Evolutionary conservation across 2,113 vertebrate genomes (phyloP).

Genomic region (Peromyscus polionotus): DNA sequence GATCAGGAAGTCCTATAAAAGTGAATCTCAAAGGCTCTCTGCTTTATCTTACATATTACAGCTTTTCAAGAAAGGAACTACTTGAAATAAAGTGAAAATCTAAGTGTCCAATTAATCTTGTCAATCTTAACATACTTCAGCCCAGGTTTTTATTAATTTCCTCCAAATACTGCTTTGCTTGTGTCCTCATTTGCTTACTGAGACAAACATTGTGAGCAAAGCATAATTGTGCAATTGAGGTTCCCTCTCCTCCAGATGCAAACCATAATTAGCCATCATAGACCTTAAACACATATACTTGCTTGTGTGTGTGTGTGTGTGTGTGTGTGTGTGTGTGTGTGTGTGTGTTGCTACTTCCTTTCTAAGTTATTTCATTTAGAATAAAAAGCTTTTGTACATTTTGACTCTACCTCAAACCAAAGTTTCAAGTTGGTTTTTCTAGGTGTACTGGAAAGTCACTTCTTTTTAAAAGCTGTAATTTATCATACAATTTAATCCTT

Average conservation of each 20-base stretch:
- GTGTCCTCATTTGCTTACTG: not conserved
- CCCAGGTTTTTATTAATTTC: conserved; percentile 17
- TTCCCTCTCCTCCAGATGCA: not conserved
- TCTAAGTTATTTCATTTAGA: conserved; percentile 5
- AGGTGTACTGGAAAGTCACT: not conserved
- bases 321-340: not conserved
- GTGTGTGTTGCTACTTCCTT: conserved; percentile 29
- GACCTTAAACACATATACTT: conserved; percentile 1
- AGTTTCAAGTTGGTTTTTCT: conserved; percentile 41
- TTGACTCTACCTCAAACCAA: not conserved
- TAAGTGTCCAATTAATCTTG: not conserved
- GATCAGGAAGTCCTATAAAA: conserved; percentile 56
- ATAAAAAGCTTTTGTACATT: not conserved
- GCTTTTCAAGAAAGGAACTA: conserved; percentile 55
- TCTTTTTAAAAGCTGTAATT: conserved; percentile 7
- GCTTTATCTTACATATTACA: conserved; percentile 24
- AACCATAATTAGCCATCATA: not conserved
- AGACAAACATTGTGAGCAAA: not conserved
- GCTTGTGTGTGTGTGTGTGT: not conserved
- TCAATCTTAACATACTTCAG: conserved; percentile 25
- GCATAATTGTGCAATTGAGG: not conserved
- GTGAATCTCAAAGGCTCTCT: conserved; percentile 10
- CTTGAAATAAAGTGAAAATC: conserved; percentile 31
- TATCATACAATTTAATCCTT: not conserved
- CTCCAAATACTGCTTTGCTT: not conserved